These are phyloP conservation scores for Chiloscyllium plagiosum DNA, from an alignment of 2,113 vertebrate species.

Conservation along the genomic window DNA sequence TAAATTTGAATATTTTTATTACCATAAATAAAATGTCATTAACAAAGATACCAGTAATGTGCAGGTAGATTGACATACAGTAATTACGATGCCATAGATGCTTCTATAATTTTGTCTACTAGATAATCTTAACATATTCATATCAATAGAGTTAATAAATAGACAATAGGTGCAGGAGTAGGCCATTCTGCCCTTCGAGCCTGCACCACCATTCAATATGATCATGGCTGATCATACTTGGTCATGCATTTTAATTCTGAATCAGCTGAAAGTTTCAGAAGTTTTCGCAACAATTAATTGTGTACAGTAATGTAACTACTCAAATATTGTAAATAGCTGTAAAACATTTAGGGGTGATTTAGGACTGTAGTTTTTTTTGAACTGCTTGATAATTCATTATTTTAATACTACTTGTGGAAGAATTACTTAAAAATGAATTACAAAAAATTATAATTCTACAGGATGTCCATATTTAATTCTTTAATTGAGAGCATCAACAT, in stretches of 20 bases:
- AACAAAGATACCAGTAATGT: neutral
- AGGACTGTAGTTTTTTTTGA: neutral
- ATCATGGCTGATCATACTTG: neutral
- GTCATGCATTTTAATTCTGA: neutral
- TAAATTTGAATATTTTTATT: neutral
- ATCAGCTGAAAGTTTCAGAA: neutral
- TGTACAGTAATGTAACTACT: neutral
- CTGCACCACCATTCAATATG: too few species aligned
- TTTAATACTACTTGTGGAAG: neutral
- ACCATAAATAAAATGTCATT: neutral
- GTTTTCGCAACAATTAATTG: neutral
- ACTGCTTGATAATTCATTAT: neutral
- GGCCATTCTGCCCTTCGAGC: too few species aligned
- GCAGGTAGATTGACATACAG: neutral
- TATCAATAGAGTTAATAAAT: neutral
- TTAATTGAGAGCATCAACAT: neutral
- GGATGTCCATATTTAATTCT: neutral
- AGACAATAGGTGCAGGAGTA: too few species aligned
- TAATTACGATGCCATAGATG: neutral
- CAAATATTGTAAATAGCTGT: neutral
- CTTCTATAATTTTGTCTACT: neutral
- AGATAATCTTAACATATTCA: neutral
- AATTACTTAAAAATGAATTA: neutral
- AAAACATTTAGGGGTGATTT: neutral
- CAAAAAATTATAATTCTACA: neutral